Conservation (phyloP, 2,113 vertebrate species). For the Felis chaus region DNA sequence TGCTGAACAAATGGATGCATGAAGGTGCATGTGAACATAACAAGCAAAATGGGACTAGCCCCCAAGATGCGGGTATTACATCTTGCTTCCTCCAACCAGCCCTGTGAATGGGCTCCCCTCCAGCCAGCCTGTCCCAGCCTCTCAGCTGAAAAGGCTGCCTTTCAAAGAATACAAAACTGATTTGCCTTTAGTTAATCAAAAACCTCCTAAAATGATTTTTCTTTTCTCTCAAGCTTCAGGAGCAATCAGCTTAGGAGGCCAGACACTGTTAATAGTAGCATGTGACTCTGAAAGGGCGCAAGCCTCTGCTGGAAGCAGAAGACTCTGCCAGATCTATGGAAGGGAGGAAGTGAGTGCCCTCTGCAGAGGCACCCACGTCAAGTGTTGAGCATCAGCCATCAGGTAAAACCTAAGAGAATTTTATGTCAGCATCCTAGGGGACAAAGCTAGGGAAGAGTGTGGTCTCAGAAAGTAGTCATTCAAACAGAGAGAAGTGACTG, state of each 20-base stretch:
- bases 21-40: neutral
- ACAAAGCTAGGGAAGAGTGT: neutral
- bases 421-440: neutral
- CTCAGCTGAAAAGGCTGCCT: neutral
- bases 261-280: neutral
- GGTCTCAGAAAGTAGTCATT: neutral
- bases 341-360: neutral
- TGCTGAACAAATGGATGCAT: neutral
- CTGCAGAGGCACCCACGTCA: neutral
- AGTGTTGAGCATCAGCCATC: neutral
- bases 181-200: neutral
- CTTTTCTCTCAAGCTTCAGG: neutral
- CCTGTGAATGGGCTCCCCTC: neutral
- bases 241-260: neutral
- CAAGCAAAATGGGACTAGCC: neutral
- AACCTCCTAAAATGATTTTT: neutral
- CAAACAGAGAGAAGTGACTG: neutral
- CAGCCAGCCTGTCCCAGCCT: neutral
- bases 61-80: neutral
- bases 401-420: neutral
- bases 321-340: neutral
- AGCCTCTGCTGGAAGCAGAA: neutral
- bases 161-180: neutral
- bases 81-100: neutral
- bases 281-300: neutral